phyloP scores from a whole-genome alignment of 2,888 invertebrate genomes.

The Xylophagus ater region DNA sequence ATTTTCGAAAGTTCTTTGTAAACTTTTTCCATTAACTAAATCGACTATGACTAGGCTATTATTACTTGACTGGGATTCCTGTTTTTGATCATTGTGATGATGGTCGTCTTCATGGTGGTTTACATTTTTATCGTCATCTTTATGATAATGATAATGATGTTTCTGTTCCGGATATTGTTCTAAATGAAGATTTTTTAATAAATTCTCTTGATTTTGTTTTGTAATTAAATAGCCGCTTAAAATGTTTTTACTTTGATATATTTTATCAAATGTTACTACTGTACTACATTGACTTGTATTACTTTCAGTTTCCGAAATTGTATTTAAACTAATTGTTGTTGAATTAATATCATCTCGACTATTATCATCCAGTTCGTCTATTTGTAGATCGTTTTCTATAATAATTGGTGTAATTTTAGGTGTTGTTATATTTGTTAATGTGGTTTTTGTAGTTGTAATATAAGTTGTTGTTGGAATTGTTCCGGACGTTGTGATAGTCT shows the following conservation, averaged over 20 bases:
- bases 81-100: background rate
- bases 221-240: constrained; percentile 21
- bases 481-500: no score
- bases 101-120: background rate
- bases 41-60: constrained; percentile 9
- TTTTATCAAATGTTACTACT: no score
- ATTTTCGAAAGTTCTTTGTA: background rate
- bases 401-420: no score
- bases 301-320: constrained; percentile 2
- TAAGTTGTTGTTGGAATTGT: constrained; percentile 7
- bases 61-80: background rate
- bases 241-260: constrained; percentile 22
- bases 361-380: no score
- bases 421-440: constrained; percentile 6
- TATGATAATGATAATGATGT: background rate
- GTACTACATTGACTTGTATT: no score
- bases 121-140: background rate
- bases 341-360: no score
- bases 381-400: no score
- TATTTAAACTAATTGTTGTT: background rate
- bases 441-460: constrained; percentile 2
- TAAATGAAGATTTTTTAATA: constrained; percentile 13
- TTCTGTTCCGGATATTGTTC: no score
- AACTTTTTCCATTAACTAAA: constrained; percentile 12
- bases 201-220: constrained; percentile 21